Evolutionary conservation across 2,797 vertebrate genomes (phyloP).

Genomic region (Thripadectes ignobilis): DNA sequence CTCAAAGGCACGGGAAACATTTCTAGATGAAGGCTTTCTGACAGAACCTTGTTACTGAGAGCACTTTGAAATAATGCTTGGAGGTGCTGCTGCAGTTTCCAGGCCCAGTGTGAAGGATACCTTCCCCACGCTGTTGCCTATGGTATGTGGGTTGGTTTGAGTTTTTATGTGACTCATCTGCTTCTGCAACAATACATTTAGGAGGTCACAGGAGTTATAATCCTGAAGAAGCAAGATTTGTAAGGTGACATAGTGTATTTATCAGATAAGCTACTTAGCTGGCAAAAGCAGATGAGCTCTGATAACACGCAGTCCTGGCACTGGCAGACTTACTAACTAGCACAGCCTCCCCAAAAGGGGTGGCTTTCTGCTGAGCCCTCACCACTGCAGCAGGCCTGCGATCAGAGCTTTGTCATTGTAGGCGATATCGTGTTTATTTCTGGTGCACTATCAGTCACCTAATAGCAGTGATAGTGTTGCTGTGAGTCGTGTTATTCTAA

Average conservation of each 20-base stretch:
- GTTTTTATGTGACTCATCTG: not conserved
- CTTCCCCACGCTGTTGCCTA: not conserved
- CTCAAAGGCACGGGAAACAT: not conserved
- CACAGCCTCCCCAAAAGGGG: not conserved
- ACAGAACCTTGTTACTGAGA: not conserved
- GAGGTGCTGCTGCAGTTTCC: not conserved
- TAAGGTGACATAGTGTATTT: not conserved
- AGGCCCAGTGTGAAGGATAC: not conserved
- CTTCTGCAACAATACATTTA: not conserved
- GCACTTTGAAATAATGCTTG: not conserved
- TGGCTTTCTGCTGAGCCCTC: not conserved
- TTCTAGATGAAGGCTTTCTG: not conserved
- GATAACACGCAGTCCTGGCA: not conserved
- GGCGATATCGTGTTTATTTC: not conserved
- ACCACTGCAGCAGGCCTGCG: not conserved
- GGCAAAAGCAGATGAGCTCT: conserved; percentile 4
- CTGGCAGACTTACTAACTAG: not conserved
- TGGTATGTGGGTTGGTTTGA: not conserved
- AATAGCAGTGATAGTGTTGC: not conserved
- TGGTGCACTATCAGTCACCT: not conserved
- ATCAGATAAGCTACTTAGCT: conserved; percentile 15
- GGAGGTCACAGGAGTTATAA: not conserved
- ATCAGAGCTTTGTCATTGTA: not conserved
- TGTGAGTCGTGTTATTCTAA: not conserved
- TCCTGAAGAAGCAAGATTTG: not conserved